Evolutionary conservation across 1,140 invertebrate species (phyloP).

Genomic region (Gerris buenoi): DNA sequence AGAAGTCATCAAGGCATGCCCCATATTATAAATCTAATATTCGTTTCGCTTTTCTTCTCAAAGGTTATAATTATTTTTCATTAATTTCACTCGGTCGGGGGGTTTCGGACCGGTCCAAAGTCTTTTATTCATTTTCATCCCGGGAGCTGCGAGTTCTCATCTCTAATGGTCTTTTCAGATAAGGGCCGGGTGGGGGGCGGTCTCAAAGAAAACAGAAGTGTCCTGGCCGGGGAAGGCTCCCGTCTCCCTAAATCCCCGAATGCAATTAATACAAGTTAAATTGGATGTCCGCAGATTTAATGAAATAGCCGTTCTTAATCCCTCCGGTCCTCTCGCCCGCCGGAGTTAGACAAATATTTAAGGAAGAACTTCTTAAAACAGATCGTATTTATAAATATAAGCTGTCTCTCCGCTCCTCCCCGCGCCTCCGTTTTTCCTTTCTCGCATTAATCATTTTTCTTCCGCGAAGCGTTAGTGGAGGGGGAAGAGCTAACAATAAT

Average conservation of each 20-base stretch:
- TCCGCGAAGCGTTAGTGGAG: too few species aligned
- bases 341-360: not conserved
- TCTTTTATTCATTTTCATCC: too few species aligned
- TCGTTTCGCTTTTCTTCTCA: too few species aligned
- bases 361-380: not conserved
- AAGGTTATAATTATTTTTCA: too few species aligned
- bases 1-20: too few species aligned
- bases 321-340: not conserved
- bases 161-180: not conserved
- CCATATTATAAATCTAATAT: too few species aligned
- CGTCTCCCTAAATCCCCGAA: not conserved
- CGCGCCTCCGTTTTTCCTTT: not conserved
- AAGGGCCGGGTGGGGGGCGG: not conserved
- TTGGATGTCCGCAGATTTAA: not conserved
- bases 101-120: too few species aligned
- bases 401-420: too few species aligned
- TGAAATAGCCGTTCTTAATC: not conserved
- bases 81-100: too few species aligned
- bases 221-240: not conserved
- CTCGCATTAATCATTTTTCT: not conserved
- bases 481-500: not conserved
- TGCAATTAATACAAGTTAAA: not conserved
- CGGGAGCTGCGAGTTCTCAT: not conserved
- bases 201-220: not conserved
- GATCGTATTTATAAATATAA: not conserved